A percentile compares a stretch with the other conserved stretches of the same genome.
Evolutionary conservation across 2,888 invertebrate species (phyloP).

Genomic region (Notodonta dromedarius): DNA sequence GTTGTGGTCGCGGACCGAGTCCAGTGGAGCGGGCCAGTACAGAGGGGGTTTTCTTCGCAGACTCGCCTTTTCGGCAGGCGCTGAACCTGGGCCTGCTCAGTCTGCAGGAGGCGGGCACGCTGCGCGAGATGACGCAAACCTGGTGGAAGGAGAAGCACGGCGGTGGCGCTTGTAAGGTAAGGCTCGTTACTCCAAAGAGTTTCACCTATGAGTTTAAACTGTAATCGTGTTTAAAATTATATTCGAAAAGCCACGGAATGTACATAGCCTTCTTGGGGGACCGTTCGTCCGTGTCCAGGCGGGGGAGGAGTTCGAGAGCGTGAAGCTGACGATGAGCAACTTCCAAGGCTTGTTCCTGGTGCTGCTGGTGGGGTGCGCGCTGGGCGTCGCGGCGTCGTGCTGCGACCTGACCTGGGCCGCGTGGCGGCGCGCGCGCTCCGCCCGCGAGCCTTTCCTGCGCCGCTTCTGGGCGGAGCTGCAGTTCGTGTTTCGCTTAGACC

Average conservation of each 20-base stretch:
- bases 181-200: not conserved
- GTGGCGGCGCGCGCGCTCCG: conserved; percentile 48
- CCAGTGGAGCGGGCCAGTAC: not conserved
- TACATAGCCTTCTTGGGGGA: too few relatives aligned
- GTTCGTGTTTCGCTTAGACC: conserved; percentile 73
- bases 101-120: conserved; percentile 92
- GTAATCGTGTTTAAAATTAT: too few relatives aligned
- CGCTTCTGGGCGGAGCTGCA: conserved; percentile 66
- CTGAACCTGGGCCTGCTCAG: conserved; percentile 92
- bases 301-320: conserved; percentile 58
- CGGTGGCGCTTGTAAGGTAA: conserved; percentile 88
- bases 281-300: conserved; percentile 41
- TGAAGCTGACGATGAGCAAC: conserved; percentile 86
- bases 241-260: too few relatives aligned
- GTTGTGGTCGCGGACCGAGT: not conserved
- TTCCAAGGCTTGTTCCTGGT: conserved; percentile 93
- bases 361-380: conserved; percentile 86
- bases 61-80: conserved; percentile 89
- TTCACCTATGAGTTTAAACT: too few relatives aligned
- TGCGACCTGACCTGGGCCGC: conserved; percentile 81
- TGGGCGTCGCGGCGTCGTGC: conserved; percentile 87
- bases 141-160: conserved; percentile 96
- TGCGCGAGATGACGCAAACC: conserved; percentile 90
- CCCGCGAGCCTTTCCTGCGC: conserved; percentile 44
- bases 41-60: conserved; percentile 55